Base-by-base conservation (phyloP, 2,113 vertebrate species). In the Ictidomys tridecemlineatus region DNA sequence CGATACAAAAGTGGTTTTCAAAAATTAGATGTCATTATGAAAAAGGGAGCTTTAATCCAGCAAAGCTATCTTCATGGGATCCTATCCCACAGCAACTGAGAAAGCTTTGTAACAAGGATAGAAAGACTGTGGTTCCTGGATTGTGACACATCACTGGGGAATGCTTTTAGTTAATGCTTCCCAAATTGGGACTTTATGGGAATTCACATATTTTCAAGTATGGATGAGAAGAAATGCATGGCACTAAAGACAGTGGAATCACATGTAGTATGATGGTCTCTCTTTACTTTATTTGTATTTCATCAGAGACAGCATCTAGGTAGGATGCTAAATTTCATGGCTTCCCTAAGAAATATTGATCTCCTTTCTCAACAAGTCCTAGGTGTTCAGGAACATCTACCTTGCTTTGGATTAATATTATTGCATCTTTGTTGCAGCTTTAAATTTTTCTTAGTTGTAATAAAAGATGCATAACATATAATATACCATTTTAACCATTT, bases 401-500 rank as follows among this genome's bases (percentile, higher is more conserved):
- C 34, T 84, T 63, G 16, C 76, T 86, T 80, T 87, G 42, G 78
- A 63, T 53, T 93, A 88, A 58, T 6, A 1, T 22, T 61, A 42
- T 69, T 79, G 83, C 20, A 82, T 72, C 87, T 97, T 92, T 58
- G 12, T 84, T 92, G 11, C 5, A 73, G 34, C 80, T 82, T 78
- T 34, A 79, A 20, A 20, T 9, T 24, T 48, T 73, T 82, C 26
- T 18, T 11, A 51, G 77, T 69, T 84, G 7, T 82, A 30, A 42
- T 94, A 22, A 67, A 85, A 5, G 61, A 67, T 45, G 4, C 5
- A 28, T 82, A 56, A 56, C 32, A 76, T 48, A 20, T 53, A 45
- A 48, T 58, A 86, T 67, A 26, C 82, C 45, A 18, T 51, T 82
- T 45, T 69, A 70, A n/a, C 42, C 42, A 45, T 45, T 45, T 45